Evolutionary conservation across 2,797 vertebrate species (phyloP), one percentile per base, ranked within the genome.

Genomic region (Pseudomugil gertrudae): DNA sequence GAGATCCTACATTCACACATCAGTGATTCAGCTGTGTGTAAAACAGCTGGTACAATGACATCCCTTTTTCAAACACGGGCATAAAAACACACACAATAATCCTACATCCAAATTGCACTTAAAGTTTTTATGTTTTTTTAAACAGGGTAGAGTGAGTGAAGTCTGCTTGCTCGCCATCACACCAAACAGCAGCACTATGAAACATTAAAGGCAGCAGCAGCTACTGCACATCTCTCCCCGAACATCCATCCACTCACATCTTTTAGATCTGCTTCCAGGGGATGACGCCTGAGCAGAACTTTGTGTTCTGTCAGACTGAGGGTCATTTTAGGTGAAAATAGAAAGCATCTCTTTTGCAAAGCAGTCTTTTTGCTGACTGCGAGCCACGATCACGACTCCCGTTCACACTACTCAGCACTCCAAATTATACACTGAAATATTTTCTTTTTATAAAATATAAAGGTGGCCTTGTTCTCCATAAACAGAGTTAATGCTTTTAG

Each of bases 151-250:
- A 63, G 65, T 9, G 15, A 74, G 66, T 23, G 1, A 27, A 53
- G 56, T 30, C 47, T 14, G 27, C n/a, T 19, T 45, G 57, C 47
- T 64, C 1, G 3, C 33, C 43, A 61, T 81, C 63, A 51, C 47
- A 13, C 51, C 23, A 10, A 35, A 36, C 36, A 10, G 55, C 72
- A 66, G 55, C 66, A 45, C 72, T 9, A 71, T 83, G 60, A 85
- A 76, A 79, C 71, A 77, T 71, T 47, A 58, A 67, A 75, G 72
- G 72, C 66, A 45, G 40, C 66, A 69, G 74, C 61, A 52, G 74
- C 66, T 29, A 23, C 63, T 54, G 45, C 27, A 72, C 74, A 50
- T 14, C 61, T 60, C 72, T 61, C 78, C 69, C 53, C 67, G 43
- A 64, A 56, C 61, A 64, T 58, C 15, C 14, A 47, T 2, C 35